phyloP scores from a whole-genome alignment of 2,797 vertebrate genomes.

The Salmo trutta region DNA sequence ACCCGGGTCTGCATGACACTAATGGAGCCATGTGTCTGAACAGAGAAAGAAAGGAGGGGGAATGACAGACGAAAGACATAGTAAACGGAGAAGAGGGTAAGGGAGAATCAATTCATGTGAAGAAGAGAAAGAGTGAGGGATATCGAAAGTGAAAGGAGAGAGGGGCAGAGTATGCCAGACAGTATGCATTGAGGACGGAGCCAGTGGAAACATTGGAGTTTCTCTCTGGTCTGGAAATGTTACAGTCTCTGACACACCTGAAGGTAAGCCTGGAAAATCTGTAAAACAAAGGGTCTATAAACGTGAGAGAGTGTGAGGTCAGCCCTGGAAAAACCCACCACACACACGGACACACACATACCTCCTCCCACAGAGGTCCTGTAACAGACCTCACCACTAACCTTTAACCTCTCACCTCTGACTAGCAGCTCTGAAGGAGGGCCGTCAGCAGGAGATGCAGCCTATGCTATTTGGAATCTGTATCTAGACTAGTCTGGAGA shows the following conservation, averaged over 20 bases:
- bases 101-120: conserved; percentile 26
- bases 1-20: conserved; percentile 26
- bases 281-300: conserved; percentile 38
- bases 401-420: conserved; percentile 11
- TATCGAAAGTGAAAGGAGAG: conserved; percentile 44
- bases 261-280: conserved; percentile 58
- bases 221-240: conserved; percentile 49
- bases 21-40: conserved; percentile 24
- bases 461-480: not conserved
- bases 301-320: conserved; percentile 37
- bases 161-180: conserved; percentile 30
- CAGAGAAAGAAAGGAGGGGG: conserved; percentile 17
- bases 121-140: conserved; percentile 16
- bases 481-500: not conserved
- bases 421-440: not conserved
- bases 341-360: conserved; percentile 1
- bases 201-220: conserved; percentile 58
- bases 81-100: conserved; percentile 11
- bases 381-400: not conserved
- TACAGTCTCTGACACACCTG: conserved; percentile 56
- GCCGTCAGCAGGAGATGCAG: not conserved
- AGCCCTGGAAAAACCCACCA: conserved; percentile 38
- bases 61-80: conserved; percentile 18
- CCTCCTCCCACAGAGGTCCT: not conserved
- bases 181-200: conserved; percentile 23